A percentile compares a stretch with the other conserved stretches of the same genome.
These are phyloP conservation scores for Cyrtonyx montezumae DNA, from an alignment of 2,113 vertebrate species.

Conservation along the genomic window DNA sequence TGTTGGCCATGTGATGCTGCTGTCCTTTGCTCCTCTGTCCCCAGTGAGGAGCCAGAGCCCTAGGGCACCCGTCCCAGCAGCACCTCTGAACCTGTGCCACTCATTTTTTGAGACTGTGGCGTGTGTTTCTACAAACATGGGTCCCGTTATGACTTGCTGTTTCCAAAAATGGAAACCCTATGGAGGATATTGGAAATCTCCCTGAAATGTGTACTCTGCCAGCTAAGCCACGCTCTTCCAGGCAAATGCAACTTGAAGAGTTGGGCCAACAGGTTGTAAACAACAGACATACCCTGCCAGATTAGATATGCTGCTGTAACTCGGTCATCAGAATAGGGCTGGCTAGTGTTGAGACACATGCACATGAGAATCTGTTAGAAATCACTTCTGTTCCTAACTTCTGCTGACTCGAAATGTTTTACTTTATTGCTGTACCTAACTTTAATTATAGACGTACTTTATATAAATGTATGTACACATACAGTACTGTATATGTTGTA, in stretches of 20 bases:
- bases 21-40: not conserved
- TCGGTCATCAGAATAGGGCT: not conserved
- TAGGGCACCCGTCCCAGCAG: not conserved
- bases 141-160: not conserved
- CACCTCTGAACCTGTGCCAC: not conserved
- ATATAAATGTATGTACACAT: constrained; percentile 70
- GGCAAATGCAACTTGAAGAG: not conserved
- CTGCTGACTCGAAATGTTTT: constrained; percentile 56
- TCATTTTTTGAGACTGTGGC: not conserved
- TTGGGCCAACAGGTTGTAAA: not conserved
- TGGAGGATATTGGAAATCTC: not conserved
- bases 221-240: not conserved
- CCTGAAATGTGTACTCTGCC: not conserved
- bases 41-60: not conserved
- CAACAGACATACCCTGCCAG: not conserved
- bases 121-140: not conserved
- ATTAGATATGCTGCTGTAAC: not conserved
- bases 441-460: constrained; percentile 71
- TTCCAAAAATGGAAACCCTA: not conserved
- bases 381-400: constrained; percentile 31
- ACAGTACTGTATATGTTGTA: constrained; percentile 72
- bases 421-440: constrained; percentile 60
- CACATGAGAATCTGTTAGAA: not conserved
- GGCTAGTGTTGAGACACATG: not conserved
- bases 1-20: not conserved